These are phyloP conservation scores for Hirudinaria manillensis DNA, from an alignment of 2,888 invertebrate species.

Conservation along the genomic window DNA sequence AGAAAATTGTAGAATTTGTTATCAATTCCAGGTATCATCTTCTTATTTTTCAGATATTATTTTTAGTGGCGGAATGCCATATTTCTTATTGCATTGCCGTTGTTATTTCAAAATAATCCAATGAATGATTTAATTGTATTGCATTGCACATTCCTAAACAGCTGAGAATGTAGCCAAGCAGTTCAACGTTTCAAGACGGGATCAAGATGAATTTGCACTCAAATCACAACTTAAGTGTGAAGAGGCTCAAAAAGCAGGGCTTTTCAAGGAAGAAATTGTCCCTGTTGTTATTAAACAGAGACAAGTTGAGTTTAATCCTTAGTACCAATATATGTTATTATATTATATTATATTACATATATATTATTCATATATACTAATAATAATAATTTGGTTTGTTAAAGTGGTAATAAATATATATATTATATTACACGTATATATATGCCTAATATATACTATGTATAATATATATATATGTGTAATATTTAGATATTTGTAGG, in stretches of 20 bases:
- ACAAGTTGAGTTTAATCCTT: conserved; percentile 22
- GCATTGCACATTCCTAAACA: conserved; percentile 44
- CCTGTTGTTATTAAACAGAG: conserved; percentile 60
- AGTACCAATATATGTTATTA: background rate
- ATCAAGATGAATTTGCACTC: conserved; percentile 68
- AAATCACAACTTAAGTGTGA: conserved; percentile 66
- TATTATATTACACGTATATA: too few species aligned
- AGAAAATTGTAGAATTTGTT: too few species aligned
- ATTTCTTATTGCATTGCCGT: too few species aligned
- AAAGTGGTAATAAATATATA: too few species aligned
- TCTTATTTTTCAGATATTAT: too few species aligned
- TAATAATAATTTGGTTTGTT: conserved; percentile 6
- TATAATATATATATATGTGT: too few species aligned
- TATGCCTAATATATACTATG: too few species aligned
- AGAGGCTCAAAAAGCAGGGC: conserved; percentile 61
- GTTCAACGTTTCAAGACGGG: conserved; percentile 63
- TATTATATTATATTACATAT: background rate
- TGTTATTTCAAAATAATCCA: too few species aligned
- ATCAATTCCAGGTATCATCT: too few species aligned
- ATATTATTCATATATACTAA: too few species aligned
- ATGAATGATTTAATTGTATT: conserved; percentile 7
- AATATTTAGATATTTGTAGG: too few species aligned
- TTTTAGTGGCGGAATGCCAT: too few species aligned
- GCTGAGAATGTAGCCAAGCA: conserved; percentile 71
- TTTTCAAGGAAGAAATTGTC: conserved; percentile 69